Base-by-base conservation (phyloP, 2,113 vertebrate species). In the Pontoporia blainvillei region DNA sequence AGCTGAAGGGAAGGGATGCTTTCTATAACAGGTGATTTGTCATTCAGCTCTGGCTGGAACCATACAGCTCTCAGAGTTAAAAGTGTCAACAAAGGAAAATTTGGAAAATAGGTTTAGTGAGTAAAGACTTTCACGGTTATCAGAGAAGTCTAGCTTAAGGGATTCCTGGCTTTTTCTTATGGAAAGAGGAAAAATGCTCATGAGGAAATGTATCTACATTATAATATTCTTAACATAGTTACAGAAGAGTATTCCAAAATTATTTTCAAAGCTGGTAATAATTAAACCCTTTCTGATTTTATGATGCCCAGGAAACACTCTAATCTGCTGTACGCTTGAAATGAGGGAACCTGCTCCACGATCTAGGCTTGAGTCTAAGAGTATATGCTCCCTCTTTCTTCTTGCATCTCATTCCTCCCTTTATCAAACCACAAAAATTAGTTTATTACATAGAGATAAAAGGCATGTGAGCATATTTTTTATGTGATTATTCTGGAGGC, bases 1-100 rank as follows among this genome's bases (percentile, higher is more conserved):
- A 97, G 97, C 96, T 97, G 96, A 36, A 54, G 86, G 66, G 36
- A 64, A 96, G 76, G 29, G 46, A 62, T 1, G 10, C 54, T 84
- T 94, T 88, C 73, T 87, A 3, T 91, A 67, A 95, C 73, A 93
- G 94, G 64, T 36, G 52, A 94, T 64, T 14, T 87, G 96, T 94
- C 94, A 62, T 79, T 94, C 76, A 41, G 61, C 46, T 27, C 82
- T 76, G 88, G 86, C 59, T 90, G 78, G 17, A 66, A n/a, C n/a
- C 95, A 81, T 6, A 79, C n/a, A 93, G 83, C 36, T 76, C 79
- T 75, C 54, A 41, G 34, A 90, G n/a, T 92, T 92, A 95, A 66
- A 36, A 81, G 59, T 72, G 13, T 87, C 87, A 90, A 90, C 75
- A 91, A 66, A 96, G 23, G 46, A 36, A 62, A 82, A 66, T 87